These are phyloP conservation scores for Ptilonorhynchus violaceus DNA, from an alignment of 2,113 vertebrate genomes.

Conservation along the genomic window DNA sequence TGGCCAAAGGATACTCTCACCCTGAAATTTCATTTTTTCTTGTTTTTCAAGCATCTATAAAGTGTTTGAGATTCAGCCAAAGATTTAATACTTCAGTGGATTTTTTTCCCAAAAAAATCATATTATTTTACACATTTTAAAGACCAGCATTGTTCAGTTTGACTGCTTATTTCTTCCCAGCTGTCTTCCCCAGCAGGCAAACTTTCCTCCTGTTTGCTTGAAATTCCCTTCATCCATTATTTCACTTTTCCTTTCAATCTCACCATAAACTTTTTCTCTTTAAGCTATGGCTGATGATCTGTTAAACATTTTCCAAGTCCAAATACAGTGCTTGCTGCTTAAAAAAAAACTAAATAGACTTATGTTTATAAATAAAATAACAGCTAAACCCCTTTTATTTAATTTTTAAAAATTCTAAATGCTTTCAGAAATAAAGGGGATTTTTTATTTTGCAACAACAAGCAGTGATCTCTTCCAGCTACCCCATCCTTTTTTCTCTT, in stretches of 20 bases:
- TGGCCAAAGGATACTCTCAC: not conserved
- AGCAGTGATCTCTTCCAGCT: not conserved
- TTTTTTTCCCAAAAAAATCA: not conserved
- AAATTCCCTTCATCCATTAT: not conserved
- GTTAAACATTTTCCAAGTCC: not conserved
- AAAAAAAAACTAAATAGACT: not conserved
- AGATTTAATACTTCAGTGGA: not conserved
- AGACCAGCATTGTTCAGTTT: not conserved
- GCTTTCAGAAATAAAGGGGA: not conserved
- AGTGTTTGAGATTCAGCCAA: not conserved
- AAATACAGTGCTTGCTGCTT: not conserved
- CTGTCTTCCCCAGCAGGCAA: not conserved
- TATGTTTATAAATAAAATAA: not conserved
- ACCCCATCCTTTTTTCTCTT: not conserved
- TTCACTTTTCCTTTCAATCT: not conserved
- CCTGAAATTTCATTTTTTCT: not conserved
- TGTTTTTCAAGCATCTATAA: not conserved
- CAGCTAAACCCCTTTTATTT: not conserved
- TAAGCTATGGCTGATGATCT: not conserved
- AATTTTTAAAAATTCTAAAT: not conserved
- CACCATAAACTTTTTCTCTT: not conserved
- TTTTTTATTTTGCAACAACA: not conserved
- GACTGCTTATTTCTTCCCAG: not conserved
- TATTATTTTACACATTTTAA: not conserved
- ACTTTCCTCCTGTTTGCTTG: not conserved